Evolutionary conservation across 1,140 invertebrate genomes (phyloP), one percentile per base, ranked within the genome.

Genomic region (Tetramorium alpestre): DNA sequence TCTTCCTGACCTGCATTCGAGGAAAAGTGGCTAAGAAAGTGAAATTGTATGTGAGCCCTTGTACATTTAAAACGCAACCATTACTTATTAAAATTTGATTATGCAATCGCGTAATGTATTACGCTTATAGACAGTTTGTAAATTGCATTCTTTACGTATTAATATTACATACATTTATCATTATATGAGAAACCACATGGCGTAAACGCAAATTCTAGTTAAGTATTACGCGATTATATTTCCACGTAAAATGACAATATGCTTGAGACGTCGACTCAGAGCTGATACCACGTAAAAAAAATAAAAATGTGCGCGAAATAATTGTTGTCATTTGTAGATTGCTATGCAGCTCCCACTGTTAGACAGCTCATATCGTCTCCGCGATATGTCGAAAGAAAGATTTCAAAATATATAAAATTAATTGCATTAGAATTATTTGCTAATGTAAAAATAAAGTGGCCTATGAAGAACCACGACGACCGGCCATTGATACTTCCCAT

Each of bases 1-100:
- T 70, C 69, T 90, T 90, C 51, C 62, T 47, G 38, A 54, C 54
- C 13, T 75, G 58, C 49, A 65, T 65, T 56, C 72, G 13, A 47
- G 54, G 28, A 73, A 84, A 82, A 51, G 58, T 33, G 5, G 1
- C 8, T 51, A 78, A 56, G 69, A 49, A 75, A 60, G 28, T 73
- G n/a, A 84, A 75, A 73, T 58, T 47, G 51, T 3, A 47, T 73
- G 38, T 44, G 1, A 56, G 10, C 0, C 18, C 22, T 70, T 81
- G 49, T 28, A 13, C 28, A 44, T 44, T n/a, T 44, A 38, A 56
- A 56, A 44, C 28, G 13, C 16, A 58, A 28, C 18, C 5, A 11
- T 25, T 18, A 60, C 41, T 60, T 76, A 25, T 16, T 10, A 44
- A 38, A 18, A 11, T 75, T 56, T 18, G 5, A 62, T 44, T 47